A percentile compares a stretch with the other conserved stretches of the same genome.
phyloP scores from a whole-genome alignment of 2,113 vertebrate species.

The Leucosticte australis region DNA sequence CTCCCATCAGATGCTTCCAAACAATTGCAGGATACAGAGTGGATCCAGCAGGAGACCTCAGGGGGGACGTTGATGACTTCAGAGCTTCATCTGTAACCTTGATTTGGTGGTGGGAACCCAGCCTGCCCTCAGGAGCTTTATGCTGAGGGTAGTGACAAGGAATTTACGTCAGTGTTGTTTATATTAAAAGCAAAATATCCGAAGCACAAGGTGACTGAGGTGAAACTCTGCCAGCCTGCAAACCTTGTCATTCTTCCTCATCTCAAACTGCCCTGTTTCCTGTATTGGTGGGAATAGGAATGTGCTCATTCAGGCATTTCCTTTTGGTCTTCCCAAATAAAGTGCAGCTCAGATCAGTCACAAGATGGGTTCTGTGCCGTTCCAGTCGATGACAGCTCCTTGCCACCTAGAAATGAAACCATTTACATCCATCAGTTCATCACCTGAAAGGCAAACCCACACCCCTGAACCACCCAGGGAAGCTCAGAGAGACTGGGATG shows the following conservation, averaged over 20 bases:
- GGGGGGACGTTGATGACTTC: background rate
- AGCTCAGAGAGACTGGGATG: background rate
- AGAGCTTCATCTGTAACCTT: conserved; percentile 25
- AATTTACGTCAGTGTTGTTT: background rate
- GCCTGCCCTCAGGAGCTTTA: background rate
- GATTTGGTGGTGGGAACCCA: background rate
- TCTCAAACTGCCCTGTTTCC: background rate
- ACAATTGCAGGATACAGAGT: conserved; percentile 61
- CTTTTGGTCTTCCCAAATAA: background rate
- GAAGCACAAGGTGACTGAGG: background rate
- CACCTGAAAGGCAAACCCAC: background rate
- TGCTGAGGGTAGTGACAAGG: background rate
- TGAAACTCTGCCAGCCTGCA: background rate
- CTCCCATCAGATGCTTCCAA: background rate
- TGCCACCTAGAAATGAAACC: conserved; percentile 80
- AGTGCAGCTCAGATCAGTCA: conserved; percentile 67
- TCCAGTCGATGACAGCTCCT: conserved; percentile 87
- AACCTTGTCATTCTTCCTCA: background rate
- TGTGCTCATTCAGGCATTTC: conserved; percentile 14
- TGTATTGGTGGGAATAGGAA: conserved; percentile 26
- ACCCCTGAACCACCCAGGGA: background rate
- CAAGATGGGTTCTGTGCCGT: conserved; percentile 91
- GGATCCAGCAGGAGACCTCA: conserved; percentile 9
- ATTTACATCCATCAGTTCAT: background rate
- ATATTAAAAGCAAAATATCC: background rate